Percentiles rank a stretch among this genome's conserved stretches.
Evolutionary conservation across 2,888 invertebrate species (phyloP).

Genomic region (Acrobasis suavella): DNA sequence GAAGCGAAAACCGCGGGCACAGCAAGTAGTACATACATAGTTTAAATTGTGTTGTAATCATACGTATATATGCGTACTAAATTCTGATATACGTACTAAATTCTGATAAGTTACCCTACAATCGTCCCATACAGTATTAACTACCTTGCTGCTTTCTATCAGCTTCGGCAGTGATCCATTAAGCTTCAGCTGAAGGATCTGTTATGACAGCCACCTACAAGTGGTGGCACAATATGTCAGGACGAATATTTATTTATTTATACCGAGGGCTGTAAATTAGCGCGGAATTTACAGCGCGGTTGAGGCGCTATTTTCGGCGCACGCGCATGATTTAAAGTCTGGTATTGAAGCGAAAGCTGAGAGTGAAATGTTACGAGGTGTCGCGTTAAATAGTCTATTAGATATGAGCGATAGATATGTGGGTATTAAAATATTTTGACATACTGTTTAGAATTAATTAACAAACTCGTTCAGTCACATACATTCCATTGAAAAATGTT

Average conservation of each 20-base stretch:
- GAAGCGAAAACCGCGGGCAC: too few relatives aligned
- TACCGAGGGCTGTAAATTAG: slow-evolving; percentile 81
- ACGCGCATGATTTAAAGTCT: slow-evolving; percentile 72
- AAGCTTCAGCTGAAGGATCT: slow-evolving; percentile 60
- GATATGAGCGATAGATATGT: slow-evolving; percentile 37
- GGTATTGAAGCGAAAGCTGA: slow-evolving; percentile 57
- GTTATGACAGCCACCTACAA: slow-evolving; percentile 75
- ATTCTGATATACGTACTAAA: too few relatives aligned
- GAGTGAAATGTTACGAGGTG: slow-evolving; percentile 45
- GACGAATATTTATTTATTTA: slow-evolving; percentile 80
- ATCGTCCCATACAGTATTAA: background rate
- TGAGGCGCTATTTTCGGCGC: slow-evolving; percentile 75
- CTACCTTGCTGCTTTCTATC: background rate
- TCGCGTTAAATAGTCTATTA: slow-evolving; percentile 53
- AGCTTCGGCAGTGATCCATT: slow-evolving; percentile 50
- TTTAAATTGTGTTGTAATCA: too few relatives aligned
- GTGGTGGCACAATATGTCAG: slow-evolving; percentile 74
- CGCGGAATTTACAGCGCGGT: slow-evolving; percentile 75
- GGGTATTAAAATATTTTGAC: slow-evolving; percentile 20
- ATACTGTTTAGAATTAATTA: too few relatives aligned
- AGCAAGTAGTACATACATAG: too few relatives aligned
- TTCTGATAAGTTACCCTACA: too few relatives aligned
- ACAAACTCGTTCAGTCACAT: too few relatives aligned
- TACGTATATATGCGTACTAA: too few relatives aligned
- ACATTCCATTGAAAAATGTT: too few relatives aligned